A percentile compares a stretch with the other conserved stretches of the same genome.
Evolutionary conservation across 1,140 invertebrate species (phyloP).

Genomic region (Hyposmocoma kahamanoa): DNA sequence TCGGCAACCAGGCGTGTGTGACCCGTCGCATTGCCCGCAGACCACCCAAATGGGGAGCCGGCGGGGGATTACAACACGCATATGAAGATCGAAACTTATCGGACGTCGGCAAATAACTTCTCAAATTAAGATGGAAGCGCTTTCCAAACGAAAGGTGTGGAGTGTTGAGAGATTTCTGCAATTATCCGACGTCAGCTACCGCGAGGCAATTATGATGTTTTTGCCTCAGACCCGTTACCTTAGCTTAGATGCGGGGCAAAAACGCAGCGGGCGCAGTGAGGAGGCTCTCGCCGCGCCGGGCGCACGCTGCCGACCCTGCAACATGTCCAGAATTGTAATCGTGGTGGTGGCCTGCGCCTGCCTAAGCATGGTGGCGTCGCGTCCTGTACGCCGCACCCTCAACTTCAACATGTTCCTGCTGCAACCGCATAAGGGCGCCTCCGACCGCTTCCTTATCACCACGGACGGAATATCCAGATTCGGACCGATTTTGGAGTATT

Average conservation of each 20-base stretch:
- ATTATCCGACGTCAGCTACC: conserved; percentile 46
- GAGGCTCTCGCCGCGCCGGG: conserved; percentile 28
- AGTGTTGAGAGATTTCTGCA: conserved; percentile 57
- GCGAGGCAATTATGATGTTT: conserved; percentile 65
- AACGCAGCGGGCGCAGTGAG: conserved; percentile 50
- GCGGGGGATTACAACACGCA: not conserved
- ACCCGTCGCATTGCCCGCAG: conserved; percentile 3
- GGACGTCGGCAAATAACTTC: conserved; percentile 38
- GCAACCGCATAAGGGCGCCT: conserved; percentile 31
- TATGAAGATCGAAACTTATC: conserved; percentile 22
- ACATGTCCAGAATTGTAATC: conserved; percentile 24
- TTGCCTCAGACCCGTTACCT: conserved; percentile 65
- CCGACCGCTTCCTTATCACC: conserved; percentile 37
- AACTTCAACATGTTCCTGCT: conserved; percentile 66
- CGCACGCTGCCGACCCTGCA: conserved; percentile 30
- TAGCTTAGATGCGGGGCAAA: conserved; percentile 58
- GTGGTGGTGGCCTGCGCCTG: conserved; percentile 29
- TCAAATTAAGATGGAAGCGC: conserved; percentile 52
- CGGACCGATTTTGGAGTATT: conserved; percentile 76
- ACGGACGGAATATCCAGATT: conserved; percentile 72
- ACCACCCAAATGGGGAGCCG: not conserved
- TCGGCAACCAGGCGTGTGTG: conserved; percentile 11
- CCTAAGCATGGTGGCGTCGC: conserved; percentile 26
- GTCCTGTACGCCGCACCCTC: conserved; percentile 50
- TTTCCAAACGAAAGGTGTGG: conserved; percentile 69